These are phyloP conservation scores for Homalodisca vitripennis DNA, from an alignment of 1,140 invertebrate species.

Conservation along the genomic window DNA sequence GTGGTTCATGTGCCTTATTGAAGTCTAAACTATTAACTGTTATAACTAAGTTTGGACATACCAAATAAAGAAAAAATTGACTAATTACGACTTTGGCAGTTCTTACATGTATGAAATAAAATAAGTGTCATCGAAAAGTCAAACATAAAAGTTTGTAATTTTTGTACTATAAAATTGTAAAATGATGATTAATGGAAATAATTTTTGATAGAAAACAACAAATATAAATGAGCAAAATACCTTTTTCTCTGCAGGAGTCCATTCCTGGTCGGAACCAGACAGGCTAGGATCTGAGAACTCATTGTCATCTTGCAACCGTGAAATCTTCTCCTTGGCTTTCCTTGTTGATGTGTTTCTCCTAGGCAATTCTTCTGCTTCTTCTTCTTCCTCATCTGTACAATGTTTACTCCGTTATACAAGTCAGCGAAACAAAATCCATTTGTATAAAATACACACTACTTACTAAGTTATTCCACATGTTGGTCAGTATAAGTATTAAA, in stretches of 20 bases:
- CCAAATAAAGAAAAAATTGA: neutral
- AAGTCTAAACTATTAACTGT: too few relatives aligned
- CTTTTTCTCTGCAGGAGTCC: constrained; percentile 56
- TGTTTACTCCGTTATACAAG: too few relatives aligned
- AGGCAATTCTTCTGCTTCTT: neutral
- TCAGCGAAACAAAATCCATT: too few relatives aligned
- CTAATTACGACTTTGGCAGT: neutral
- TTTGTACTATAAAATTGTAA: neutral
- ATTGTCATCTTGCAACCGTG: constrained; percentile 47
- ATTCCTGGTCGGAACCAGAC: constrained; percentile 54
- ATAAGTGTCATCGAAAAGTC: neutral
- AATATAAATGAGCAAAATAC: constrained; percentile 29
- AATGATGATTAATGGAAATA: neutral
- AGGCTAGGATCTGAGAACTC: constrained; percentile 24
- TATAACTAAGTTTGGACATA: neutral
- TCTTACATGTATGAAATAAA: neutral
- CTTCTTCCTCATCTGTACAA: too few relatives aligned
- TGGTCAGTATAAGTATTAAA: too few relatives aligned
- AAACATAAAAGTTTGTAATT: neutral
- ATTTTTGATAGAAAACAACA: neutral
- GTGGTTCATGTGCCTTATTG: too few relatives aligned
- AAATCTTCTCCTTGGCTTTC: constrained; percentile 49
- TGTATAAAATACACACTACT: too few relatives aligned
- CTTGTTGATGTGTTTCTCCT: constrained; percentile 62
- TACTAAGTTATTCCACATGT: too few relatives aligned